Evolutionary conservation across 2,888 invertebrate species (phyloP), one percentile per base, ranked within the genome.

Genomic region (Digitonthophagus gazella): DNA sequence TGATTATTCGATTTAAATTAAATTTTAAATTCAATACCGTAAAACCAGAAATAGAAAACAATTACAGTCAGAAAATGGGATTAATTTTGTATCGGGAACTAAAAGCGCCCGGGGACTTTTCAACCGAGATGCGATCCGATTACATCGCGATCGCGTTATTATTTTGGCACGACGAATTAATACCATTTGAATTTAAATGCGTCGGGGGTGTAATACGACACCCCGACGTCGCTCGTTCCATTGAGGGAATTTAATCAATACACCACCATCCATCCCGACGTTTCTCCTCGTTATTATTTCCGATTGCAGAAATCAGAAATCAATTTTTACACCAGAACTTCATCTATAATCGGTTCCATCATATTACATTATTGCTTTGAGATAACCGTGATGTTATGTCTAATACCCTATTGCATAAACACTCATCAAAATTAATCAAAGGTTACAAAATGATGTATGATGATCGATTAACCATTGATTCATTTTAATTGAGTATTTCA

Each of bases 111-210:
- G 4, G 61, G 19, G n/a, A 20, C 18, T 14, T 16, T 19, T 61
- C 61, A 18, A 18, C n/a, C 6, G 61, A 20, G 61, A 61, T 61
- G 28, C 28, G 18, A 61, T 61, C 61, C 61, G 19, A 18, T 20
- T 20, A 61, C 20, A 18, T 19, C 14, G 18, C 19, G 61, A 19
- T 67, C 58, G 58, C 58, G 64, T 68, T 69, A 65, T 66, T 69
- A 68, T 69, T 69, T 69, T 68, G 58, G 71, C 68, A 69, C 68
- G 66, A 66, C 68, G 66, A 71, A 71, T 71, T 71, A 71, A 71
- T 71, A 71, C 66, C 67, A 64, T 71, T 71, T 69, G 67, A 71
- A 71, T 71, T 68, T 71, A 67, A 71, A 69, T 68, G 56, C 67
- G 67, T 55, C 68, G 28, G 66, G 68, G 57, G 57, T 57, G 71